Evolutionary conservation across 2,113 vertebrate species (phyloP), one percentile per base, ranked within the genome.

Genomic region (Lamprotornis superbus): DNA sequence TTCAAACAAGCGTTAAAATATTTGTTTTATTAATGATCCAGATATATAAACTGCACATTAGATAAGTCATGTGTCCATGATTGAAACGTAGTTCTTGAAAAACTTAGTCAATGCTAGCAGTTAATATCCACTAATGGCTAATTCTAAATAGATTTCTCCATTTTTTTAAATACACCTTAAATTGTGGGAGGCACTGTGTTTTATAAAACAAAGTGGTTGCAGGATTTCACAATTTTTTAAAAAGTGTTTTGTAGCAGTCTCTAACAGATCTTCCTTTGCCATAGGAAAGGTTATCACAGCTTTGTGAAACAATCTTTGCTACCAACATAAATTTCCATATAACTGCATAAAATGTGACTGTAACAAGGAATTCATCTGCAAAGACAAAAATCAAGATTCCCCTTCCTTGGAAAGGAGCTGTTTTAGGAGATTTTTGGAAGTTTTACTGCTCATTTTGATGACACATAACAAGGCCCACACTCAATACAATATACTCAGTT

Each of bases 1-100:
- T 61, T 68, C 37, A 77, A 84, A 49, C 5, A 30, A 60, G 23
- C 0, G 0, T 53, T 22, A 83, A 73, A 37, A 50, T 67, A 53
- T n/a, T 80, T 70, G 22, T 76, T 84, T 90, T 91, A 67, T 78
- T 94, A 83, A 92, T 87, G 40, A 78, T 64, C 74, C 68, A 91
- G 25, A 74, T 53, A 70, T 11, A 89, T 56, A 87, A 89, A 37
- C 15, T 22, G 17, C 49, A 33, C 31, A 30, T 73, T 75, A 73
- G 69, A 10, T 9, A 94, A 94, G 60, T 92, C 77, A 90, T 39
- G 65, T 1, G 18, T 23, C 83, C 69, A 57, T 84, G 86, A 93
- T 88, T 94, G 93, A 80, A 83, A 88, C 10, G 33, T n/a, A 91
- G 57, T 56, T 88, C 35, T 85, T 70, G 44, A 93, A 96, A 96